Evolutionary conservation across 1,140 invertebrate species (phyloP).

Genomic region (Polypedilum pembai): DNA sequence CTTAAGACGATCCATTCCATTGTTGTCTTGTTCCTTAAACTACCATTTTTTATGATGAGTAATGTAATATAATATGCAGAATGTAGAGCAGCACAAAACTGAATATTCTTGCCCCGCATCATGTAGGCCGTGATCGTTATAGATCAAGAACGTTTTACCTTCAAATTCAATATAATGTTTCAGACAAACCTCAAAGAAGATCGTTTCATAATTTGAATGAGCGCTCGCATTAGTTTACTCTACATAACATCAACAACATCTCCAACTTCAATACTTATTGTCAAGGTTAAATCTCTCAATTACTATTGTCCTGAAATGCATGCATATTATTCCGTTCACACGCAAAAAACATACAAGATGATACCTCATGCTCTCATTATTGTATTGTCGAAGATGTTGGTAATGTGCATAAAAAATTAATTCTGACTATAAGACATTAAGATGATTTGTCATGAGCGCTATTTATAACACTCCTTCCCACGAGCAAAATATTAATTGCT

Average conservation of each 20-base stretch:
- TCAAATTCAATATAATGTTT: slow-evolving; percentile 19
- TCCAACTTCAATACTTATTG: too few relatives aligned
- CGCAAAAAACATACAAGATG: neutral
- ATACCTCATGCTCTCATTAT: neutral
- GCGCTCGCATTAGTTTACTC: neutral
- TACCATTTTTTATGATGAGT: too few relatives aligned
- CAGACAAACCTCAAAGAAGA: slow-evolving; percentile 4
- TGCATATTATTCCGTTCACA: slow-evolving; percentile 9
- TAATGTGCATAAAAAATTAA: neutral
- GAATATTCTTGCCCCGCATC: too few relatives aligned
- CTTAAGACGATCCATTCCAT: too few relatives aligned
- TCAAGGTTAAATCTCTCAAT: slow-evolving; percentile 5
- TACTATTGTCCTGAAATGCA: slow-evolving; percentile 1
- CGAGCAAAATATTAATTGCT: too few relatives aligned
- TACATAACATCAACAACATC: neutral
- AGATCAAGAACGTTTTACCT: neutral
- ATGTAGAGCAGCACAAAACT: too few relatives aligned
- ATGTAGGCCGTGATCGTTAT: neutral
- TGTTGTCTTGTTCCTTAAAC: too few relatives aligned
- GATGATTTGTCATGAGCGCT: too few relatives aligned
- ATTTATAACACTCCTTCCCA: too few relatives aligned
- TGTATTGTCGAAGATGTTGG: slow-evolving; percentile 9
- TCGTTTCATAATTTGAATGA: slow-evolving; percentile 14
- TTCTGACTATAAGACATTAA: too few relatives aligned
- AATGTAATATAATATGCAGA: too few relatives aligned